phyloP scores from a whole-genome alignment of 2,113 vertebrate genomes.

The Mustela lutreola region DNA sequence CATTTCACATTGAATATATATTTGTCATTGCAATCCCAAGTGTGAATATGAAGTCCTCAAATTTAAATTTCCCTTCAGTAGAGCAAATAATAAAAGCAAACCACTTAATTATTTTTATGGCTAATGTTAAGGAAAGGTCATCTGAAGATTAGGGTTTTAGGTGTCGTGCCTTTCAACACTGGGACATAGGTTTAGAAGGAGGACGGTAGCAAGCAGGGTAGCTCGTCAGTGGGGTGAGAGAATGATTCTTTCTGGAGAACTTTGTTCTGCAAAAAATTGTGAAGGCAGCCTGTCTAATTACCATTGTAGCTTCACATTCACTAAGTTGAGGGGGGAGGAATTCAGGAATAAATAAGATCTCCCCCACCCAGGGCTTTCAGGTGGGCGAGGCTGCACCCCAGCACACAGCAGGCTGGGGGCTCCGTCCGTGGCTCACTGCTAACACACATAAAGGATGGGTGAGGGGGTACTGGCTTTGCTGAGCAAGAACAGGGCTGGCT shows the following conservation, averaged over 20 bases:
- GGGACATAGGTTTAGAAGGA: neutral
- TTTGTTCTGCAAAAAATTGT: neutral
- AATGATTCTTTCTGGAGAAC: neutral
- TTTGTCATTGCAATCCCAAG: neutral
- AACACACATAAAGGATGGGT: neutral
- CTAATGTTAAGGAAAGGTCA: slow-evolving; percentile 1
- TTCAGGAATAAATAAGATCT: neutral
- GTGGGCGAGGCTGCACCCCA: accelerated
- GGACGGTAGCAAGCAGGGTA: neutral
- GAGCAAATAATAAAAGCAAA: slow-evolving; percentile 1
- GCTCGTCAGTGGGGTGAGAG: neutral
- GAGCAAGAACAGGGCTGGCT: neutral
- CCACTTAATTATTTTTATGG: neutral
- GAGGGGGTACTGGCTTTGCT: neutral
- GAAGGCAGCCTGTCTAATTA: neutral
- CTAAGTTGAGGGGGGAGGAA: neutral
- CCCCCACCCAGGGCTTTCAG: neutral
- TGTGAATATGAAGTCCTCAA: neutral
- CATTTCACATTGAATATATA: neutral
- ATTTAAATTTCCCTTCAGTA: neutral
- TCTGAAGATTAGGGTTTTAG: slow-evolving; percentile 27
- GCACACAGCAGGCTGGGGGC: neutral
- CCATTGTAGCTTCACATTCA: neutral
- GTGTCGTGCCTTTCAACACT: neutral
- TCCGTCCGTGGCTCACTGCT: accelerated